These are phyloP conservation scores for Temnothorax nylanderi DNA, from an alignment of 1,140 invertebrate genomes.

Conservation along the genomic window DNA sequence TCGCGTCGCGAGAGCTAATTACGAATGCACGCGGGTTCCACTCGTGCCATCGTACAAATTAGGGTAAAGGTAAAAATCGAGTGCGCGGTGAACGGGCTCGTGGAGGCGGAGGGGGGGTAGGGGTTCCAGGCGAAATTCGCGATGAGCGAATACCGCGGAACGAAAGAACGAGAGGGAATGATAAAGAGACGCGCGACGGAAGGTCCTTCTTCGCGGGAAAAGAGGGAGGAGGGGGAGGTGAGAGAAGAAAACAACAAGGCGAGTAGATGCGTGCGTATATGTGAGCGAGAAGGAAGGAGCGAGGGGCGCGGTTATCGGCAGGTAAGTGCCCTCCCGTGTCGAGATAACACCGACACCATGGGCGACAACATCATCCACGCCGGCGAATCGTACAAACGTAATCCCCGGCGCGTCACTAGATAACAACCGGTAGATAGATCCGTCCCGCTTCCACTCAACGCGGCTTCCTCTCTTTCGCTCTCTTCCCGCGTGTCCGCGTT, in stretches of 20 bases:
- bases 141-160: background rate
- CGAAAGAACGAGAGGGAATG: constrained; percentile 3
- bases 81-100: background rate
- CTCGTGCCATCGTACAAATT: constrained; percentile 47
- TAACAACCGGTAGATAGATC: constrained; percentile 79
- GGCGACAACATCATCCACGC: constrained; percentile 84
- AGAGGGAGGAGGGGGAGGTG: constrained; percentile 11
- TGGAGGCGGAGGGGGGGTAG: too few species aligned
- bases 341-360: constrained; percentile 84
- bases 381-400: constrained; percentile 82
- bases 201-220: background rate
- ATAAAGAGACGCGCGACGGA: constrained; percentile 3
- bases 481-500: constrained; percentile 1
- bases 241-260: constrained; percentile 24
- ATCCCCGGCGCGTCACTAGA: constrained; percentile 79
- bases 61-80: constrained; percentile 42
- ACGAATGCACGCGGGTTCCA: constrained; percentile 14
- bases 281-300: constrained; percentile 58
- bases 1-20: constrained; percentile 30
- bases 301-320: constrained; percentile 78
- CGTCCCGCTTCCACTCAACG: constrained; percentile 50
- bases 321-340: constrained; percentile 84
- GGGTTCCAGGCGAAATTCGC: constrained; percentile 21
- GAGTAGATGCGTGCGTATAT: constrained; percentile 32
- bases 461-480: constrained; percentile 52